A percentile compares a stretch with the other conserved stretches of the same genome.
phyloP scores from a whole-genome alignment of 2,113 vertebrate genomes.

The Prionailurus viverrinus region DNA sequence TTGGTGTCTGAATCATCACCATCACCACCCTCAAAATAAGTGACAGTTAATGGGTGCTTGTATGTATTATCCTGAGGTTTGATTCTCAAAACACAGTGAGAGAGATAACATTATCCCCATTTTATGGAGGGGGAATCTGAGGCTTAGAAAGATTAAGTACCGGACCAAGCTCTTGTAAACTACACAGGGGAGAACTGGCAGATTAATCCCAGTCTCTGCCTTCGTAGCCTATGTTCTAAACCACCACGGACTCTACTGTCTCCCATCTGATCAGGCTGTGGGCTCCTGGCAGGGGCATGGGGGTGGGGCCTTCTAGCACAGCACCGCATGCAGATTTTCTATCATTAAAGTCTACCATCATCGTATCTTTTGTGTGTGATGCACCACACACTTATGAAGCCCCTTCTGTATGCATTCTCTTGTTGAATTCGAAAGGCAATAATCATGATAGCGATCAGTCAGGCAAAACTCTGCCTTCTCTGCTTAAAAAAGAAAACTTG shows the following conservation, averaged over 20 bases:
- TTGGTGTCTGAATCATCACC: background rate
- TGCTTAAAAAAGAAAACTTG: slow-evolving; percentile 65
- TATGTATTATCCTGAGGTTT: background rate
- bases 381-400: background rate
- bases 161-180: background rate
- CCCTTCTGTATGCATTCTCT: background rate
- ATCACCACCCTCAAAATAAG: background rate
- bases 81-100: background rate
- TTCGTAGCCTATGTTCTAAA: background rate
- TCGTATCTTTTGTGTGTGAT: background rate
- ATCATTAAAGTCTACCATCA: background rate
- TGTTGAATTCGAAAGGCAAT: background rate
- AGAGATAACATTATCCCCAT: background rate
- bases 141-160: background rate
- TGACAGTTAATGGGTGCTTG: background rate
- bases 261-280: background rate
- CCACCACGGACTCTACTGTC: background rate
- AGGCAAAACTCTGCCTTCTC: slow-evolving; percentile 44
- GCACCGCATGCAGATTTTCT: background rate
- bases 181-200: background rate
- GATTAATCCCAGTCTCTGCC: background rate
- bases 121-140: background rate
- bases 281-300: background rate
- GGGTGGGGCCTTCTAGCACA: background rate
- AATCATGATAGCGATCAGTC: background rate